These are phyloP conservation scores for Talpa occidentalis DNA, from an alignment of 2,113 vertebrate genomes.

Conservation along the genomic window DNA sequence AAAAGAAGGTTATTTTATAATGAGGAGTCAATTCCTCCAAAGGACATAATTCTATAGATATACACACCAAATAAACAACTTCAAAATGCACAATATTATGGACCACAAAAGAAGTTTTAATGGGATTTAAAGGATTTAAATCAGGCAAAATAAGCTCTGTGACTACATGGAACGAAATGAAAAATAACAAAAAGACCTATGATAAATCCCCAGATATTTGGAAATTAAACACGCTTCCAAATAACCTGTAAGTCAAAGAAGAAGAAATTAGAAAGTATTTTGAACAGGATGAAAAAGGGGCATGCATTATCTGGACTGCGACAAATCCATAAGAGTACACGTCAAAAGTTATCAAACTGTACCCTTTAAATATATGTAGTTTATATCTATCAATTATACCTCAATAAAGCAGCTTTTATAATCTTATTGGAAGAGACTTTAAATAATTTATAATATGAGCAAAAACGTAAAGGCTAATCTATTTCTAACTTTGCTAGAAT, in stretches of 20 bases:
- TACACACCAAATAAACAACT: not conserved
- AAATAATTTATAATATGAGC: conserved; percentile 4
- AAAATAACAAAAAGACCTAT: conserved; percentile 20
- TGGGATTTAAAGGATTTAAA: conserved; percentile 12
- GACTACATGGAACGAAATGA: conserved; percentile 28
- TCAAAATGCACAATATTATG: not conserved
- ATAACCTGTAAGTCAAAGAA: not conserved
- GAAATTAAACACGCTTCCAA: conserved; percentile 1
- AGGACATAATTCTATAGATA: conserved; percentile 18
- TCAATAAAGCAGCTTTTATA: not conserved
- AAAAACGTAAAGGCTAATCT: conserved; percentile 31
- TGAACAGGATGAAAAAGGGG: conserved; percentile 37
- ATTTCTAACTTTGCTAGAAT: conserved; percentile 28
- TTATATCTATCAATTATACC: not conserved
- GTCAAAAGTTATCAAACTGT: not conserved
- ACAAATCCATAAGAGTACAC: no score
- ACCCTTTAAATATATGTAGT: not conserved
- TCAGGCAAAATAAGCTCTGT: conserved; percentile 35
- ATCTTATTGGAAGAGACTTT: not conserved
- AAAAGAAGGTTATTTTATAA: not conserved
- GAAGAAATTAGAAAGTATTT: not conserved
- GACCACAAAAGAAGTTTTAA: not conserved
- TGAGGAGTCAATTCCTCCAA: not conserved
- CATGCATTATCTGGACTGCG: not conserved
- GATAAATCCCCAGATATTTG: conserved; percentile 21